phyloP scores from a whole-genome alignment of 1,140 invertebrate genomes.

The Diabrotica virgifera region DNA sequence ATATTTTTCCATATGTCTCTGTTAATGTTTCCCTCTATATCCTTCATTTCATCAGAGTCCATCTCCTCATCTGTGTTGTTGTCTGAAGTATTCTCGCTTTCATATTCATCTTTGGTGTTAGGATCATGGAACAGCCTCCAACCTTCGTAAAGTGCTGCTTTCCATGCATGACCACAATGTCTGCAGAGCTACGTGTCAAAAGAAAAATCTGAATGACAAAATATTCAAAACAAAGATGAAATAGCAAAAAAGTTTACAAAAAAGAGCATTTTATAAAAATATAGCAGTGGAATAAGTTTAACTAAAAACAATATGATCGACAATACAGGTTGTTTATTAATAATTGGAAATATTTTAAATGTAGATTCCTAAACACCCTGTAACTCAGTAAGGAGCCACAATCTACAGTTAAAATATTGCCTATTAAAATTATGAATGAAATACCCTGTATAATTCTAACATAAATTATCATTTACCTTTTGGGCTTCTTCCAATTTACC shows the following conservation, averaged over 20 bases:
- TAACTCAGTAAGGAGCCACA: no score
- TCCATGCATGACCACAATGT: constrained; percentile 84
- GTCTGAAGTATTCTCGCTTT: constrained; percentile 25
- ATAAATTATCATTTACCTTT: constrained; percentile 38
- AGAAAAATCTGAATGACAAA: no score
- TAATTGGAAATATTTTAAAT: no score
- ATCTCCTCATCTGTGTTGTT: constrained; percentile 33
- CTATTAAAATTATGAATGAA: no score
- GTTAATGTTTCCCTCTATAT: constrained; percentile 79
- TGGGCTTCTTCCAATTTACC: constrained; percentile 83
- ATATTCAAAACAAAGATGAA: no score
- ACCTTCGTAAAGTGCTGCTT: constrained; percentile 84
- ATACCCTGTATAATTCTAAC: neutral
- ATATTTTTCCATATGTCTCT: constrained; percentile 89
- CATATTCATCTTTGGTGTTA: constrained; percentile 55
- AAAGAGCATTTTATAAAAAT: no score
- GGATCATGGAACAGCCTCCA: constrained; percentile 84
- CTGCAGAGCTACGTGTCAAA: constrained; percentile 58
- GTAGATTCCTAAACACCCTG: no score
- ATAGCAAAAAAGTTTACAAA: no score
- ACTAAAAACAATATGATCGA: no score
- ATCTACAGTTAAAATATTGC: no score
- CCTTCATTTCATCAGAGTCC: constrained; percentile 37
- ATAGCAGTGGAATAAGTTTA: no score
- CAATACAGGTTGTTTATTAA: no score